Percentiles rank a stretch among this genome's conserved stretches.
These are phyloP conservation scores for Semibalanus balanoides DNA, from an alignment of 1,140 invertebrate species.

Conservation along the genomic window DNA sequence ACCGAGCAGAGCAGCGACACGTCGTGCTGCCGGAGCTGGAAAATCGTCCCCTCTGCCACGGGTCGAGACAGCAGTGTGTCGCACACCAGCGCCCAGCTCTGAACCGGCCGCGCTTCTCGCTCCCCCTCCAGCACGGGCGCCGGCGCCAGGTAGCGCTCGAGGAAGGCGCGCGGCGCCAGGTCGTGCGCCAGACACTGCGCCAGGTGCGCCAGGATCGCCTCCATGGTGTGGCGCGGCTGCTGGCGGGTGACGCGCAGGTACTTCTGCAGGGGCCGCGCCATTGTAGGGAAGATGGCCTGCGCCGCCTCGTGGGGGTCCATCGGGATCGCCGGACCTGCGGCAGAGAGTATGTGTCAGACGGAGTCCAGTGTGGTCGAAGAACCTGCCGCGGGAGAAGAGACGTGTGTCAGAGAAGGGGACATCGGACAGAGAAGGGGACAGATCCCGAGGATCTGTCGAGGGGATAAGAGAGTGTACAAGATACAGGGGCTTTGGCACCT, in stretches of 20 bases:
- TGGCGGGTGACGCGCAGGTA: slow-evolving; percentile 87
- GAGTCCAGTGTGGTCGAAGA: too few species aligned
- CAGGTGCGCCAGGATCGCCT: slow-evolving; percentile 72
- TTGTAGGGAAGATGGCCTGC: slow-evolving; percentile 89
- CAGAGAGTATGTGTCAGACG: too few species aligned
- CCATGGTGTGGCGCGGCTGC: slow-evolving; percentile 85
- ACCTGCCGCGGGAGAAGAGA: too few species aligned
- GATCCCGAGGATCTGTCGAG: too few species aligned
- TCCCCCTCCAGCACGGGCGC: slow-evolving; percentile 47
- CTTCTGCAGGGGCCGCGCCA: slow-evolving; percentile 89
- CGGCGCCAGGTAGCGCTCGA: slow-evolving; percentile 70
- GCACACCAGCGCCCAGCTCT: slow-evolving; percentile 76
- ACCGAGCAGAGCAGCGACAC: slow-evolving; percentile 78
- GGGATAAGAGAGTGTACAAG: too few species aligned
- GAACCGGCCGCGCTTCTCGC: slow-evolving; percentile 51
- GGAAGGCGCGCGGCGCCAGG: slow-evolving; percentile 78
- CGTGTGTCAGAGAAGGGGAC: too few species aligned
- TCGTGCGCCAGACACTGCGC: slow-evolving; percentile 82
- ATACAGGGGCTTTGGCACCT: too few species aligned
- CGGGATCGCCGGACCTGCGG: slow-evolving; percentile 24
- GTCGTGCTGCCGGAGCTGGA: slow-evolving; percentile 86
- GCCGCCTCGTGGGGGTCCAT: slow-evolving; percentile 94
- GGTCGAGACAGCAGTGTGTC: slow-evolving; percentile 74
- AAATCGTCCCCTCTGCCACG: slow-evolving; percentile 54
- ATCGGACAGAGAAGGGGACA: too few species aligned